Evolutionary conservation across 2,113 vertebrate species (phyloP).

Genomic region (Anser cygnoides): DNA sequence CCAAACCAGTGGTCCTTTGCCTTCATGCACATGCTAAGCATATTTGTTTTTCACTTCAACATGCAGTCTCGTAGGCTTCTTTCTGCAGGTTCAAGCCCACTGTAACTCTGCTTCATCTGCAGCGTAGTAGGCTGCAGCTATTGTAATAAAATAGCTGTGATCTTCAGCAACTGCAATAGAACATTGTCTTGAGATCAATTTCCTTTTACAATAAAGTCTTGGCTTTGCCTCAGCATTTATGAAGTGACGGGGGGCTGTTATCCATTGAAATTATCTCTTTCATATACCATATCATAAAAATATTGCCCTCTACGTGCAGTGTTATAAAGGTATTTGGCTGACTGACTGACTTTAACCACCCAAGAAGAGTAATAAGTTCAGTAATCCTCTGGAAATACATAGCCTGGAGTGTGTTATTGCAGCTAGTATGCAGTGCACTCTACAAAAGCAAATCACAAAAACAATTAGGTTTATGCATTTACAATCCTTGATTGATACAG

Average conservation of each 20-base stretch:
- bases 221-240: slow-evolving; percentile 53
- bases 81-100: not conserved
- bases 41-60: not conserved
- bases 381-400: slow-evolving; percentile 62
- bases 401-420: slow-evolving; percentile 55
- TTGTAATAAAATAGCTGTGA: slow-evolving; percentile 46
- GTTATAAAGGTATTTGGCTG: slow-evolving; percentile 45
- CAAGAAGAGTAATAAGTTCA: slow-evolving; percentile 70
- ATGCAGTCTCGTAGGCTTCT: not conserved
- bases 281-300: slow-evolving; percentile 48
- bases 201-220: slow-evolving; percentile 63
- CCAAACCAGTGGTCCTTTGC: not conserved
- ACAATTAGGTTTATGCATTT: slow-evolving; percentile 47
- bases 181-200: slow-evolving; percentile 59
- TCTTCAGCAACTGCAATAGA: slow-evolving; percentile 42
- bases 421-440: not conserved
- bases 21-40: accelerated
- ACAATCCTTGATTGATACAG: slow-evolving; percentile 28
- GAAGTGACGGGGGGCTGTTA: slow-evolving; percentile 29
- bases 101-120: not conserved
- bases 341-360: slow-evolving; percentile 61
- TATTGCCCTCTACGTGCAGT: slow-evolving; percentile 16
- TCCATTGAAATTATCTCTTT: slow-evolving; percentile 63
- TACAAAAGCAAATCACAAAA: slow-evolving; percentile 56
- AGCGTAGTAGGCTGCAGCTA: not conserved